These are phyloP conservation scores for Dioctria rufipes DNA, from an alignment of 2,888 invertebrate species.

Conservation along the genomic window DNA sequence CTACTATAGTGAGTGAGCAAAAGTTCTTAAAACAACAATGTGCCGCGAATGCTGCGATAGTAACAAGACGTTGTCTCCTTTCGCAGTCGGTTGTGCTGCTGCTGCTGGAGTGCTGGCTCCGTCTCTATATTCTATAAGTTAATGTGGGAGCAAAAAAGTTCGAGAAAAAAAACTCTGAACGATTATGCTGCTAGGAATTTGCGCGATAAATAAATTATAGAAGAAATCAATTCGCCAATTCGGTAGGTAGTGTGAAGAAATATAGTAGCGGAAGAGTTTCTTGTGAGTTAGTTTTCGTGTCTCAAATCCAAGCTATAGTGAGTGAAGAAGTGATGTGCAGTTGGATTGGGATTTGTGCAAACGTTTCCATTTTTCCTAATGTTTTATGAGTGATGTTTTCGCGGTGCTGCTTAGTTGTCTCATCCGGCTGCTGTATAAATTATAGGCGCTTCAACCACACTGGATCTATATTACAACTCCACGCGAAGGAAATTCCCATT, in stretches of 20 bases:
- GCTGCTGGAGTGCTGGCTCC: slow-evolving; percentile 46
- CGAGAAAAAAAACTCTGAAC: slow-evolving; percentile 6
- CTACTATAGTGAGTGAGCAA: slow-evolving; percentile 23
- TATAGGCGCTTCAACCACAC: background rate
- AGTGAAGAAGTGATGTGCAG: too few species aligned
- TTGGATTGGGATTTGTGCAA: background rate
- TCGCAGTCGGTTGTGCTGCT: slow-evolving; percentile 34
- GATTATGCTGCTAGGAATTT: background rate
- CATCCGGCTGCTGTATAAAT: background rate
- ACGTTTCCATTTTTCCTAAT: slow-evolving; percentile 2
- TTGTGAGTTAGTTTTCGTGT: background rate
- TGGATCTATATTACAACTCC: slow-evolving; percentile 1
- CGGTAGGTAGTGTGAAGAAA: background rate
- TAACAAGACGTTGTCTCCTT: slow-evolving; percentile 37
- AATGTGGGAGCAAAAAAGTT: slow-evolving; percentile 7
- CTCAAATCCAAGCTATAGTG: too few species aligned
- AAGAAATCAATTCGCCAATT: slow-evolving; percentile 13
- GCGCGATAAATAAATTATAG: slow-evolving; percentile 29
- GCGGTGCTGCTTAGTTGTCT: slow-evolving; percentile 8
- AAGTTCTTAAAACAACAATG: slow-evolving; percentile 26
- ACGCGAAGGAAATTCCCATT: slow-evolving; percentile 17
- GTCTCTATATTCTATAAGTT: background rate
- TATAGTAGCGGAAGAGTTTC: background rate
- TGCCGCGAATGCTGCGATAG: slow-evolving; percentile 45
- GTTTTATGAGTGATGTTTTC: slow-evolving; percentile 23